These are phyloP conservation scores for Taenioides sp. DNA, from an alignment of 2,797 vertebrate species.

Conservation along the genomic window DNA sequence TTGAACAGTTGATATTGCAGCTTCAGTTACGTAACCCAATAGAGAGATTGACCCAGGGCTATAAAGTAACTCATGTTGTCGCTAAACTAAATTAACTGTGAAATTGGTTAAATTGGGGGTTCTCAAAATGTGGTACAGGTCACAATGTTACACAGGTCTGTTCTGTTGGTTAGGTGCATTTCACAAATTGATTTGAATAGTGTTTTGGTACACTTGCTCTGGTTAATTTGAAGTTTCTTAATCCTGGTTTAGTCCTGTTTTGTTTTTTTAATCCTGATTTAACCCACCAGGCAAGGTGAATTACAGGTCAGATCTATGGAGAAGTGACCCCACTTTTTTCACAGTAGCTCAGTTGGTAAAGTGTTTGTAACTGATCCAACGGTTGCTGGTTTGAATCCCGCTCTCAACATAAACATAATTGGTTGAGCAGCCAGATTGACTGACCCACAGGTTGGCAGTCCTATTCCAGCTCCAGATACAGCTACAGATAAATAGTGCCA, in stretches of 20 bases:
- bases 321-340: too few species aligned
- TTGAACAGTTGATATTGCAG: constrained; percentile 51
- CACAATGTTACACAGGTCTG: background rate
- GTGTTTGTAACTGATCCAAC: too few species aligned
- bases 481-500: too few species aligned
- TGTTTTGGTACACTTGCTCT: background rate
- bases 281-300: too few species aligned
- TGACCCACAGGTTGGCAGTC: too few species aligned
- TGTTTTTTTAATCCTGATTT: too few species aligned
- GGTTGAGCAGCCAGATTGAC: too few species aligned
- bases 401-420: too few species aligned
- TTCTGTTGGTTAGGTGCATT: background rate
- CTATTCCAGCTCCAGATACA: too few species aligned
- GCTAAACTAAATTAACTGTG: constrained; percentile 17
- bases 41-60: constrained; percentile 35
- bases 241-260: background rate
- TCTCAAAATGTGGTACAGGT: background rate
- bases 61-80: constrained; percentile 26
- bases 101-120: constrained; percentile 17
- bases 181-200: background rate
- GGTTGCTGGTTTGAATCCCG: too few species aligned
- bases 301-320: too few species aligned
- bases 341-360: too few species aligned
- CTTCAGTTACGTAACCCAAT: constrained; percentile 47
- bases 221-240: background rate